phyloP scores from a whole-genome alignment of 2,797 vertebrate species.

The Myoxocephalus aenaeus region DNA sequence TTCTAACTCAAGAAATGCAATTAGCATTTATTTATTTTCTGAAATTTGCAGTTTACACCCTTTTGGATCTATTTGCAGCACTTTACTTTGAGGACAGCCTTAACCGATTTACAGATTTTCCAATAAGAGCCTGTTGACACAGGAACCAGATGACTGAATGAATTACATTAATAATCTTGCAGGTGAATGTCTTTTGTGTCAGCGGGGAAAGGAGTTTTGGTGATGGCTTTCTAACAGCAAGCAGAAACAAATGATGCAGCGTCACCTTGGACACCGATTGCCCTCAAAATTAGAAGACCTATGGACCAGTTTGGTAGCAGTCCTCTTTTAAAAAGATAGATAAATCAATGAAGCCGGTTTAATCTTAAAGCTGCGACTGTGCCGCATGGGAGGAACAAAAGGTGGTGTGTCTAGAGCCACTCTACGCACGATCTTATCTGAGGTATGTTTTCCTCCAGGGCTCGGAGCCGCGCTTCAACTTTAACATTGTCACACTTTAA shows the following conservation, averaged over 20 bases:
- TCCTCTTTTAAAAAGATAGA: background rate
- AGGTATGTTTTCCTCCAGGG: constrained; percentile 1
- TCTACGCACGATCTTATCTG: background rate
- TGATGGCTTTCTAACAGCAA: background rate
- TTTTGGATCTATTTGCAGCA: background rate
- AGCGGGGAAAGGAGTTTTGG: background rate
- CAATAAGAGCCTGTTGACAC: too few relatives aligned
- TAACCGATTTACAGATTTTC: background rate
- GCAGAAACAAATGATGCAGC: background rate
- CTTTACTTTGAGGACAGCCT: background rate
- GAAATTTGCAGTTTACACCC: background rate
- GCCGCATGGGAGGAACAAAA: background rate
- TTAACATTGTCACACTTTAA: constrained; percentile 7
- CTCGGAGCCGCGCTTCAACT: constrained; percentile 15
- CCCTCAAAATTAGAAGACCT: background rate
- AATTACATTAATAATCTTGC: background rate
- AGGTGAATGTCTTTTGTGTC: background rate
- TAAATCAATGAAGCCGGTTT: background rate
- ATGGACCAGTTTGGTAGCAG: background rate
- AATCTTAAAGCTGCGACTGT: background rate
- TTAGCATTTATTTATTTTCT: background rate
- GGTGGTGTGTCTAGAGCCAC: background rate
- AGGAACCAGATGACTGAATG: background rate
- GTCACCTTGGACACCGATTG: fast-evolving
- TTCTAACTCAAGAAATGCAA: background rate